Evolutionary conservation across 2,888 invertebrate genomes (phyloP).

Genomic region (Xanthorhoe designata): DNA sequence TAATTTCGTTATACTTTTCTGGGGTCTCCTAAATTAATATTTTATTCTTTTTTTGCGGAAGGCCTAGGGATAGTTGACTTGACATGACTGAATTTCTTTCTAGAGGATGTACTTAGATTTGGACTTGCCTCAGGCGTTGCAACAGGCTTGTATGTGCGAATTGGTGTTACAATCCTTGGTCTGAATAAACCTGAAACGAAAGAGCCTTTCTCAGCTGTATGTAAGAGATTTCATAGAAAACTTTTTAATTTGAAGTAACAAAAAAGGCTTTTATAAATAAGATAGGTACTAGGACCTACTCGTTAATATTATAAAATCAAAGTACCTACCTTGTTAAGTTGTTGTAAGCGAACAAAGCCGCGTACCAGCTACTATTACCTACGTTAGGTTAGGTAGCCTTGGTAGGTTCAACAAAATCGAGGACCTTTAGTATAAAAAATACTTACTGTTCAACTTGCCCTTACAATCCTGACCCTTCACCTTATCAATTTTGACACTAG

Average conservation of each 20-base stretch:
- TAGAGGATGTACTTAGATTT: slow-evolving; percentile 59
- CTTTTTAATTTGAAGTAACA: no score
- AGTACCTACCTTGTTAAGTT: no score
- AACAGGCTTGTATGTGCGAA: slow-evolving; percentile 52
- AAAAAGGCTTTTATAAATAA: no score
- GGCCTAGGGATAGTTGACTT: slow-evolving; percentile 78
- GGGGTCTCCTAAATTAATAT: background rate
- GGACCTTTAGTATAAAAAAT: background rate
- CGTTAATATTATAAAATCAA: no score
- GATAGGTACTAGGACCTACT: no score
- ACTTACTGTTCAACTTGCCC: slow-evolving; percentile 69
- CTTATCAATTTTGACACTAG: slow-evolving; percentile 51
- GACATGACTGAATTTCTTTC: slow-evolving; percentile 72
- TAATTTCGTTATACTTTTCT: background rate
- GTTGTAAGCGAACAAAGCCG: no score
- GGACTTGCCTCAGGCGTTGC: slow-evolving; percentile 58
- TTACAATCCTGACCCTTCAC: slow-evolving; percentile 51
- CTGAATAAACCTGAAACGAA: slow-evolving; percentile 64
- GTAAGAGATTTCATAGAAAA: no score
- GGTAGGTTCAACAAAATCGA: no score
- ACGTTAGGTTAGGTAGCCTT: no score
- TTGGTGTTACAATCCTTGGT: slow-evolving; percentile 65
- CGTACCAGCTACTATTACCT: no score
- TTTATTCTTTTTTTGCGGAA: slow-evolving; percentile 62
- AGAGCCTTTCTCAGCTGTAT: no score